These are phyloP conservation scores for Orthosia gracilis DNA, from an alignment of 2,888 invertebrate genomes.

Conservation along the genomic window DNA sequence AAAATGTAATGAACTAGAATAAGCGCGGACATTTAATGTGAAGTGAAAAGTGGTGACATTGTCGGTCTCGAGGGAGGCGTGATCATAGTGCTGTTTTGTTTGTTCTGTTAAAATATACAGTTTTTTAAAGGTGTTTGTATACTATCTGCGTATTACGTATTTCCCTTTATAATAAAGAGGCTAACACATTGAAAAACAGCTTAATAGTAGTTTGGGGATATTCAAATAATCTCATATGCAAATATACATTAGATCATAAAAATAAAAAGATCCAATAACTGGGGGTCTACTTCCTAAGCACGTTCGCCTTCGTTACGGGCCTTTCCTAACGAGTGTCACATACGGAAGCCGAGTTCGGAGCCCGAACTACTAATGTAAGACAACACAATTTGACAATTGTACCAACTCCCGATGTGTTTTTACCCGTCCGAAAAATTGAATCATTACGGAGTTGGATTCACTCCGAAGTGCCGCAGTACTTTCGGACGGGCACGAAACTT, in stretches of 20 bases:
- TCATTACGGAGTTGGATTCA: no score
- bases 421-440: no score
- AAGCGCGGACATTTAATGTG: slow-evolving; percentile 77
- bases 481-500: no score
- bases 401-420: no score
- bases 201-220: slow-evolving; percentile 56
- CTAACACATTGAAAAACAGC: slow-evolving; percentile 62
- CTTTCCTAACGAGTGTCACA: no score
- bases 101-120: slow-evolving; percentile 70
- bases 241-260: slow-evolving; percentile 9
- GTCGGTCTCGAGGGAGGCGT: slow-evolving; percentile 61
- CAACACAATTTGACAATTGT: no score
- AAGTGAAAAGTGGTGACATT: slow-evolving; percentile 72
- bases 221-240: slow-evolving; percentile 48
- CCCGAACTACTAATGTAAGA: no score
- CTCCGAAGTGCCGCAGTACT: no score
- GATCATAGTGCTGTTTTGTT: slow-evolving; percentile 69
- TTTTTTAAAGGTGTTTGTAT: slow-evolving; percentile 72
- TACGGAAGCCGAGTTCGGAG: no score
- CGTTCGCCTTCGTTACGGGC: no score
- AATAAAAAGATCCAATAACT: no score
- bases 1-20: slow-evolving; percentile 72
- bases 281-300: no score
- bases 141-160: slow-evolving; percentile 67
- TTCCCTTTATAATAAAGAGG: slow-evolving; percentile 69